Evolutionary conservation across 2,797 vertebrate species (phyloP).

Genomic region (Iguana delicatissima): DNA sequence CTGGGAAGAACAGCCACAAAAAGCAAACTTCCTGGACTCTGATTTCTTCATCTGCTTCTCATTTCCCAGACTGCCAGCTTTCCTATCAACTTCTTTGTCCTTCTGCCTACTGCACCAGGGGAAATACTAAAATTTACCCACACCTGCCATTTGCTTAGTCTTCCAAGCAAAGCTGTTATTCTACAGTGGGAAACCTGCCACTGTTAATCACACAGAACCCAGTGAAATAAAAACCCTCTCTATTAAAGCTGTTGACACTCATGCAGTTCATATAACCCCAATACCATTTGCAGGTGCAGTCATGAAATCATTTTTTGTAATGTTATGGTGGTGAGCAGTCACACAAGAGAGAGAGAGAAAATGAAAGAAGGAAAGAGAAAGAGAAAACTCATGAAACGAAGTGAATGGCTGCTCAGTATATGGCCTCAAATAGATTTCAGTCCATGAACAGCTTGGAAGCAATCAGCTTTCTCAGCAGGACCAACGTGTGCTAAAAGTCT

Average conservation of each 20-base stretch:
- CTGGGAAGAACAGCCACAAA: background rate
- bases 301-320: background rate
- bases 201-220: background rate
- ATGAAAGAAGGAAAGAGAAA: background rate
- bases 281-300: background rate
- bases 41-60: background rate
- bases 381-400: background rate
- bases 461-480: accelerated
- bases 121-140: background rate
- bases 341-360: background rate
- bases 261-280: background rate
- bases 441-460: constrained; percentile 39
- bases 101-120: background rate
- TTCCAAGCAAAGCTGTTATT: background rate
- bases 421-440: constrained; percentile 50
- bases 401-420: constrained; percentile 47
- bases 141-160: background rate
- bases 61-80: background rate
- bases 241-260: background rate
- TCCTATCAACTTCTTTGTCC: background rate
- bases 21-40: background rate
- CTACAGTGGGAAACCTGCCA: background rate
- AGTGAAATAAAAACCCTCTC: background rate
- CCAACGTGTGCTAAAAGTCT: constrained; percentile 16
- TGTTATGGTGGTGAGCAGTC: background rate